These are phyloP conservation scores for Chelonus insularis DNA, from an alignment of 1,140 invertebrate genomes.

Conservation along the genomic window DNA sequence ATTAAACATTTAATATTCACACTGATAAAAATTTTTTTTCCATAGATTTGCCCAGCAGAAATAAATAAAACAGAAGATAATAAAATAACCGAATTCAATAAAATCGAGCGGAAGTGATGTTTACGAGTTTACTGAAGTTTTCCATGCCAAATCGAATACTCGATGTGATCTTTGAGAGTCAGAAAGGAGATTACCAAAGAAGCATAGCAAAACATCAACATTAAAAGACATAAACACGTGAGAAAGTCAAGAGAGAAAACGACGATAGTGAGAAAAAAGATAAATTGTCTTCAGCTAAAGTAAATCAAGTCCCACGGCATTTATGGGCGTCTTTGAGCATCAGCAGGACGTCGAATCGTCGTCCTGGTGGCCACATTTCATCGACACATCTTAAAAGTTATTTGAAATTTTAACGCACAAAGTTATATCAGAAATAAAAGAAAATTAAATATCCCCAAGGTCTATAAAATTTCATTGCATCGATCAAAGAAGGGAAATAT, in stretches of 20 bases:
- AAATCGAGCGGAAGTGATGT: slow-evolving; percentile 30
- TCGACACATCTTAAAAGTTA: slow-evolving; percentile 13
- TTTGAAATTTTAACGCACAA: neutral
- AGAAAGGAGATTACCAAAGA: neutral
- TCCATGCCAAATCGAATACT: slow-evolving; percentile 26
- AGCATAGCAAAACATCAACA: neutral
- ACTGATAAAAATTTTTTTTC: too few relatives aligned
- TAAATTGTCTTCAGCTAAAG: neutral
- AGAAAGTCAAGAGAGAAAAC: neutral
- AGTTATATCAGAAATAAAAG: neutral
- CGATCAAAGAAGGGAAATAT: neutral
- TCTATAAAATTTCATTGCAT: neutral
- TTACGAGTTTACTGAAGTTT: slow-evolving; percentile 9
- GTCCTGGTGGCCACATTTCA: slow-evolving; percentile 18
- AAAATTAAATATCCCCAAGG: neutral
- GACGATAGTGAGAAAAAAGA: slow-evolving; percentile 9
- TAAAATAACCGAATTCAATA: too few relatives aligned
- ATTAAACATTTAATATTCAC: too few relatives aligned
- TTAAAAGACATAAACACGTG: neutral
- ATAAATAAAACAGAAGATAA: too few relatives aligned
- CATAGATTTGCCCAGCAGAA: too few relatives aligned
- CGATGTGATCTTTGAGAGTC: slow-evolving; percentile 24
- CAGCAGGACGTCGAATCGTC: slow-evolving; percentile 16
- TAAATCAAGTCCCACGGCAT: slow-evolving; percentile 5
- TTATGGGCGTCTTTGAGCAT: slow-evolving; percentile 12